Conservation (phyloP, 2,797 vertebrate genomes). For the Squalus acanthias region DNA sequence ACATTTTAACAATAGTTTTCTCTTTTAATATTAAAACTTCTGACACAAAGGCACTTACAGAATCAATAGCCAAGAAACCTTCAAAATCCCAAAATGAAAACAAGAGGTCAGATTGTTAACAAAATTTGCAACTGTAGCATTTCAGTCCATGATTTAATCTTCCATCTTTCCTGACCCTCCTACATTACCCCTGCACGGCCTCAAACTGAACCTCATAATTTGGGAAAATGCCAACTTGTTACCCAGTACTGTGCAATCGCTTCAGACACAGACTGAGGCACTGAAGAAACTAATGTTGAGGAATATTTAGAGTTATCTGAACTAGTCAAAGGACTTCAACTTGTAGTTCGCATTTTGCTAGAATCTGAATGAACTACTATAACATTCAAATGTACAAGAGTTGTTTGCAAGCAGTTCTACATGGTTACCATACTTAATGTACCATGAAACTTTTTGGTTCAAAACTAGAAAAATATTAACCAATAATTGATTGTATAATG, state of each 20-base stretch:
- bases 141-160: neutral
- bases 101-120: neutral
- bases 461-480: neutral
- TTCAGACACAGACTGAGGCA: neutral
- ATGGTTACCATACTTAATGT: neutral
- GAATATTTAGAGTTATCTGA: neutral
- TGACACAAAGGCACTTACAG: neutral
- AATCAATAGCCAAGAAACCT: neutral
- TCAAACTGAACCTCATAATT: neutral
- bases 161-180: neutral
- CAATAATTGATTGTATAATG: neutral
- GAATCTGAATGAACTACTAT: neutral
- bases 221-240: neutral
- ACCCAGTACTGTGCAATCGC: neutral
- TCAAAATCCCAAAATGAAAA: neutral
- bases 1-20: neutral
- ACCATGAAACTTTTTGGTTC: constrained; percentile 1
- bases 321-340: neutral
- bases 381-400: neutral
- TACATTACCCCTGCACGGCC: neutral
- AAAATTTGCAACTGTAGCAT: constrained; percentile 12
- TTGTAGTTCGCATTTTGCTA: constrained; percentile 7
- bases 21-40: neutral
- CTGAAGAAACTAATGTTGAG: neutral
- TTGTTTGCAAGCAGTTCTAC: neutral